These are phyloP conservation scores for Drosophila mojavensis DNA, from an alignment of 1,140 invertebrate genomes.

Conservation along the genomic window DNA sequence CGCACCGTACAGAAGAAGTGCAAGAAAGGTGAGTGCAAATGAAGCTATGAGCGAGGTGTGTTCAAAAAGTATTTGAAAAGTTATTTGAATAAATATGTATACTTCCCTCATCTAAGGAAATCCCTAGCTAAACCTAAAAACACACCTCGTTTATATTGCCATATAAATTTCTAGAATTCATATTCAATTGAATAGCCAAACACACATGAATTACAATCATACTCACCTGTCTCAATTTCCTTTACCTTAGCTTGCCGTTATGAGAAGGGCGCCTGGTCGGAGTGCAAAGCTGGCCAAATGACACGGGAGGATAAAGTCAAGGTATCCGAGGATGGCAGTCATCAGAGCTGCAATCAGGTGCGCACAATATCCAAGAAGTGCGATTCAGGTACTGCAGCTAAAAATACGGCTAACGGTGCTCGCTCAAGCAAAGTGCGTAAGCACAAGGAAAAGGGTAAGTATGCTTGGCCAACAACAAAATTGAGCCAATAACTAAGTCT, in stretches of 20 bases:
- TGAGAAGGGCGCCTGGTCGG: slow-evolving; percentile 91
- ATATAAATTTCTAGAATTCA: too few species aligned
- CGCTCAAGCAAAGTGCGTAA: slow-evolving; percentile 71
- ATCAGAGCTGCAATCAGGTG: slow-evolving; percentile 86
- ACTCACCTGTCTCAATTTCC: too few species aligned
- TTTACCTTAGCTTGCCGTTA: slow-evolving; percentile 88
- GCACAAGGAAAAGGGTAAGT: slow-evolving; percentile 76
- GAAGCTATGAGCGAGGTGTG: neutral
- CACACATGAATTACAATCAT: too few species aligned
- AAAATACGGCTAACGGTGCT: slow-evolving; percentile 13
- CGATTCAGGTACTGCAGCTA: slow-evolving; percentile 83
- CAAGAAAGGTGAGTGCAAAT: slow-evolving; percentile 89
- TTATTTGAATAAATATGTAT: too few species aligned
- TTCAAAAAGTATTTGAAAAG: too few species aligned
- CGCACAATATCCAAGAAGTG: slow-evolving; percentile 86
- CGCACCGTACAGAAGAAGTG: slow-evolving; percentile 95
- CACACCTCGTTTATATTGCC: too few species aligned
- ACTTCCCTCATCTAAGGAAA: too few species aligned
- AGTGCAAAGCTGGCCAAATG: slow-evolving; percentile 88
- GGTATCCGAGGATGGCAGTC: slow-evolving; percentile 85
- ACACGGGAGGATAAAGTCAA: slow-evolving; percentile 89
- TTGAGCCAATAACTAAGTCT: neutral
- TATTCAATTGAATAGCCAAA: too few species aligned
- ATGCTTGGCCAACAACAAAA: neutral
- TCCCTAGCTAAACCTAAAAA: too few species aligned